Evolutionary conservation across 92 coral and sea anemone genomes (phyloP), one percentile per base, ranked within the genome.

Genomic region (Porites cylindrica): DNA sequence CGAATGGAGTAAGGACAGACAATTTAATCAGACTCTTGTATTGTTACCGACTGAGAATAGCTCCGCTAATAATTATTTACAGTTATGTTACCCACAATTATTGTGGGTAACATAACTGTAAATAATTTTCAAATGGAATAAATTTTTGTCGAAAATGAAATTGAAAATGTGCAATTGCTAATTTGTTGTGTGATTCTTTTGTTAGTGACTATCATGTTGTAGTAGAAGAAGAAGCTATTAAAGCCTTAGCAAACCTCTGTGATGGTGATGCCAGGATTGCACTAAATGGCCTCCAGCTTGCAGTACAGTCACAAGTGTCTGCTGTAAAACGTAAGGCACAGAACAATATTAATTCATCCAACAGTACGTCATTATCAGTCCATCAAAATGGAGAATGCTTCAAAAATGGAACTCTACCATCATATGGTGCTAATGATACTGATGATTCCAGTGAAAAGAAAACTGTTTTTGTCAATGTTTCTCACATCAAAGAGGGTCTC

Each of bases 191-290:
- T 38, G 47, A 38, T 38, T 38, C 47, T 38, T 29, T 54, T 59
- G 20, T 64, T 76, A 86, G 78, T 70, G 86, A 77, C 19, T 83
- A 6, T 18, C 82, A 21, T 66, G 82, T 85, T 2, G 90, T 89
- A 9, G 70, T 96, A 3, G 93, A 96, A 74, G 91, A 89, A 51
- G 94, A 93, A 5, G 98, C 99, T 7, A 78, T 97, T 18, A 86
- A 58, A 71, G 85, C 95, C 65, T 78, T 97, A 16, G 93, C 97
- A 62, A 91, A 92, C 80, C 89, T 97, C 38, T 97, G 98, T 89
- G 99, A 97, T 75, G 99, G 99, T 8, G 99, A 97, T 88, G 99
- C 99, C 21, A 92, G 99, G 88, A 92, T 91, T 67, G 98, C 99
- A 26, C 90, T 97, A 72, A 97, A 97, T 95, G 97, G 99, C 2